Percentiles rank a stretch among this genome's conserved stretches.
phyloP scores from a whole-genome alignment of 1,140 invertebrate species.

The Lerema accius region DNA sequence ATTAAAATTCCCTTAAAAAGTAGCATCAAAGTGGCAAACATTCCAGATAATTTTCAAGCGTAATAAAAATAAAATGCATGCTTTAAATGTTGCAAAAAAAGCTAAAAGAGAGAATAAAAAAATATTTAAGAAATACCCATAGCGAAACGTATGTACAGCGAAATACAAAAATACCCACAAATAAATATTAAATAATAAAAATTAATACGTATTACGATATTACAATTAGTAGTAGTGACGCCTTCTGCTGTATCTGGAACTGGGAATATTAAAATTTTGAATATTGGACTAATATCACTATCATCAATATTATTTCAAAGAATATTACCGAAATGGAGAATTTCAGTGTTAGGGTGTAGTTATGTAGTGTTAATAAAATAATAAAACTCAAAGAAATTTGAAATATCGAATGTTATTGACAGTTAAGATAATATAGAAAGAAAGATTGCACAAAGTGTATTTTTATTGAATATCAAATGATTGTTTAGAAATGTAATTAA shows the following conservation, averaged over 20 bases:
- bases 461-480: too few relatives aligned
- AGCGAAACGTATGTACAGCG: slow-evolving; percentile 51
- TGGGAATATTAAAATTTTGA: slow-evolving; percentile 41
- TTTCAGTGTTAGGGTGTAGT: too few relatives aligned
- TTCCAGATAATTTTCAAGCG: slow-evolving; percentile 34
- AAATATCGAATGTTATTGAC: too few relatives aligned
- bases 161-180: slow-evolving; percentile 30
- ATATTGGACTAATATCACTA: slow-evolving; percentile 59
- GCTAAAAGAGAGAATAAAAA: background rate
- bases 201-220: slow-evolving; percentile 50
- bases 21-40: slow-evolving; percentile 9
- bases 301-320: slow-evolving; percentile 83
- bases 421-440: too few relatives aligned
- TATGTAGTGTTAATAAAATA: background rate
- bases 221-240: slow-evolving; percentile 63
- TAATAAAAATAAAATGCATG: slow-evolving; percentile 30
- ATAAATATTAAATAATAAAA: slow-evolving; percentile 53
- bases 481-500: too few relatives aligned
- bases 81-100: slow-evolving; percentile 20
- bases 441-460: too few relatives aligned
- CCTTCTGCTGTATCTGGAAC: slow-evolving; percentile 72
- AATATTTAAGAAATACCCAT: slow-evolving; percentile 8
- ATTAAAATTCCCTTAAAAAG: slow-evolving; percentile 10
- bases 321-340: too few relatives aligned
- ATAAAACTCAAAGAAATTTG: too few relatives aligned